Base-by-base conservation (phyloP, 2,888 invertebrate genomes). In the Aelia acuminata region DNA sequence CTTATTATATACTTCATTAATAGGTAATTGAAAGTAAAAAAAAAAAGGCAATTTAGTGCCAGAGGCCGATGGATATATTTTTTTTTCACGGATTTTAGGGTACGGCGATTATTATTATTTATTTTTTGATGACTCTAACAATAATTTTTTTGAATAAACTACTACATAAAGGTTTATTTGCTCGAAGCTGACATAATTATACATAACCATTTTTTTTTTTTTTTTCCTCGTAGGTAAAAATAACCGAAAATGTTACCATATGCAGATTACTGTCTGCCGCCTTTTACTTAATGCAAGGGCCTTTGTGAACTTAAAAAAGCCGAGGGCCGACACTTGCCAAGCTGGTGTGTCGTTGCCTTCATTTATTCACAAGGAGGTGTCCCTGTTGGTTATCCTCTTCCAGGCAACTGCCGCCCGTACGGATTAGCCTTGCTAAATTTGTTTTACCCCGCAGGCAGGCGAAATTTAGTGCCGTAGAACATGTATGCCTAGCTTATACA, bases 291-390 rank as follows among this genome's bases (percentile, higher is more conserved):
- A 63, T 63, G 63, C 63, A 63, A 63, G 63, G 63, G 63, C 63
- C 63, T 63, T 63, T 63, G 63, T 63, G 63, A 63, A 63, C 63
- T 63, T 63, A 63, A 63, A 63, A 63, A 63, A 63, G 63, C 63
- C 31, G 31, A 31, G 63, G 31, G 63, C 63, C 31, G 63, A 63
- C 63, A 63, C 63, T 63, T 63, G 63, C 31, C 63, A 63, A 63
- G 63, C 63, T 18, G 63, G 63, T 63, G 63, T 63, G 63, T 63
- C 63, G 63, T 63, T 63, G 63, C 18, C 63, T 63, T 63, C 63
- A 63, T 63, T 63, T 63, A 63, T 63, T 63, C 63, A 63, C 63
- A 63, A 63, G 63, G 63, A 63, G 63, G 63, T 63, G 63, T 63
- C 63, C 63, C 63, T 63, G 31, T 63, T 63, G 63, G 63, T 63